A percentile compares a stretch with the other conserved stretches of the same genome.
Conservation (phyloP, 1,140 invertebrate species). For the Drosophila nikananu region DNA sequence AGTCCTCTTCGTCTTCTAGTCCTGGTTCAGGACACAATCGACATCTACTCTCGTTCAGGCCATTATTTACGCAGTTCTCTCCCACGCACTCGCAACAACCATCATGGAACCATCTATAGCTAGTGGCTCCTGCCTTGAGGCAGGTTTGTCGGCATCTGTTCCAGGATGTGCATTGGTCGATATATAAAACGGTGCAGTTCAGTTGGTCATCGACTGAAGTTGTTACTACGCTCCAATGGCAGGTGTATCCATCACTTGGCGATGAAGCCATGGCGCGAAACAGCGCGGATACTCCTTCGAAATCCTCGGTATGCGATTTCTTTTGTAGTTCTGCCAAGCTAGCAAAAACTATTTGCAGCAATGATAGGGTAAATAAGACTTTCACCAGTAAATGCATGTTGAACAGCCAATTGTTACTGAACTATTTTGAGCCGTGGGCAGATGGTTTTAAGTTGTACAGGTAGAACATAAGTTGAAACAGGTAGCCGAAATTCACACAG, state of each 20-base stretch:
- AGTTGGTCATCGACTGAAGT: conserved; percentile 88
- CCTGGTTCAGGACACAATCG: conserved; percentile 59
- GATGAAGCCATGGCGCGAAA: conserved; percentile 93
- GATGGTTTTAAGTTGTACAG: conserved; percentile 3
- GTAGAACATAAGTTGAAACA: conserved; percentile 6
- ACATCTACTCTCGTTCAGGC: conserved; percentile 81
- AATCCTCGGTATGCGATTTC: conserved; percentile 94
- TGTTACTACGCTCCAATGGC: conserved; percentile 91
- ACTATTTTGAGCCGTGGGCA: not conserved
- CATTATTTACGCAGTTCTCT: conserved; percentile 88
- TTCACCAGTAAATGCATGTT: conserved; percentile 25
- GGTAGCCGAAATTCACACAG: conserved; percentile 21
- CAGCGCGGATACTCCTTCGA: conserved; percentile 91
- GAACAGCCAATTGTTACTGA: conserved; percentile 29
- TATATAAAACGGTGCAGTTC: conserved; percentile 96
- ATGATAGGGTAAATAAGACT: not conserved
- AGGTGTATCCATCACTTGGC: conserved; percentile 87
- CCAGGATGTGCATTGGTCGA: conserved; percentile 95
- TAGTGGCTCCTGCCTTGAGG: conserved; percentile 66
- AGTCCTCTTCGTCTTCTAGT: conserved; percentile 21
- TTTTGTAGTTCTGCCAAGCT: conserved; percentile 85
- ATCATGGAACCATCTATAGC: conserved; percentile 94
- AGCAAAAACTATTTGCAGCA: not conserved
- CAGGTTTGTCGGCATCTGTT: conserved; percentile 88
- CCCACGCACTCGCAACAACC: conserved; percentile 98